Evolutionary conservation across 2,113 vertebrate genomes (phyloP), one percentile per base, ranked within the genome.

Genomic region (Anseranas semipalmata): DNA sequence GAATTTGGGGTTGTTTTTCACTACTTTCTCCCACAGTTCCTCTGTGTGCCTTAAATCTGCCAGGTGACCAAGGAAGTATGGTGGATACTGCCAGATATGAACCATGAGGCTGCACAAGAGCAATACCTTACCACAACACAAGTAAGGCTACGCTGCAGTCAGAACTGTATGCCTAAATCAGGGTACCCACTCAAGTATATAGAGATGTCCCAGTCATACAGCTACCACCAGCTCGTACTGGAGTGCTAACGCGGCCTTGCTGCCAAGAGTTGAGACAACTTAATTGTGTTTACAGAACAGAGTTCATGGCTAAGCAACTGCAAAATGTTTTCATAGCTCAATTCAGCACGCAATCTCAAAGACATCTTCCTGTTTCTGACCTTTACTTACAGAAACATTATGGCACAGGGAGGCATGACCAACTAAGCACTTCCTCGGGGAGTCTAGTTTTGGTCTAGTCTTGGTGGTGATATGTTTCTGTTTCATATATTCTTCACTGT

Each of bases 131-230:
- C 48, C 32, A 27, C 0, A 1, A 15, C 45, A 45, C 45, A 70
- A 0, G 0, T 12, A 37, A n/a, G 9, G 19, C 58, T 58, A 4
- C 20, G 27, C 75, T 33, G 21, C 41, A 62, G 22, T 14, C 45
- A 59, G 33, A 28, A 33, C 17, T 37, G 5, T 6, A 6, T 13
- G 2, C 33, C 33, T 32, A 27, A 94, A 24, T 24, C 66, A 68
- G 15, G 17, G 21, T 81, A 6, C 60, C 60, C n/a, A 15, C 22
- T 71, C 56, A 30, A 74, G 7, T 24, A 18, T 4, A 43, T 41
- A 37, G 35, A 89, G 28, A 39, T 71, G 15, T 90, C 27, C 58
- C 32, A 60, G 67, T 3, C 19, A 71, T 33, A 33, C 0, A 0
- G 5, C 3, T 68, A 53, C 43, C 35, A 68, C 39, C 58, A 60